A percentile compares a stretch with the other conserved stretches of the same genome.
Conservation (phyloP, 1,140 invertebrate genomes). For the Panulirus ornatus region DNA sequence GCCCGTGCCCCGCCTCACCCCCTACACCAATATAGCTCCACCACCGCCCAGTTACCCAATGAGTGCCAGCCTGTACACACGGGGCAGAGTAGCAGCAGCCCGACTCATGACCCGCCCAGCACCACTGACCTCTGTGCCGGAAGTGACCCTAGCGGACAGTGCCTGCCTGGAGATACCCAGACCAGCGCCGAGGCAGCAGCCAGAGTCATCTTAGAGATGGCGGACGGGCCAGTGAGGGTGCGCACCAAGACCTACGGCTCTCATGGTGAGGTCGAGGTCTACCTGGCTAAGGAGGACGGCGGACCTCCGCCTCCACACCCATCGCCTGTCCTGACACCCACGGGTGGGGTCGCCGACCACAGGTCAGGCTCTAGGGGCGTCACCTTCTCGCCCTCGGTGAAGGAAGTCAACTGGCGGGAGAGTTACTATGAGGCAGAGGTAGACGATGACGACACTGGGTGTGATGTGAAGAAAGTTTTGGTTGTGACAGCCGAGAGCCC, state of each 20-base stretch:
- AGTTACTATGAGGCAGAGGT: slow-evolving; percentile 63
- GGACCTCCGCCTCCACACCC: slow-evolving; percentile 10
- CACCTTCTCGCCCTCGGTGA: slow-evolving; percentile 69
- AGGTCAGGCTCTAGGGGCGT: slow-evolving; percentile 52
- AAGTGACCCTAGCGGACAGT: slow-evolving; percentile 14
- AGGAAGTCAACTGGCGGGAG: slow-evolving; percentile 68
- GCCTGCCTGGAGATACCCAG: background rate
- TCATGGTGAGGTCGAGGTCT: slow-evolving; percentile 65
- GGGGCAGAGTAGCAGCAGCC: slow-evolving; percentile 46
- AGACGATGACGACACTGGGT: slow-evolving; percentile 18
- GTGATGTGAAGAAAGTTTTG: slow-evolving; percentile 48
- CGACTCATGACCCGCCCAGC: slow-evolving; percentile 42
- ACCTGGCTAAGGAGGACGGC: slow-evolving; percentile 36
- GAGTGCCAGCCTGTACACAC: slow-evolving; percentile 58
- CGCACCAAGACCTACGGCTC: slow-evolving; percentile 61
- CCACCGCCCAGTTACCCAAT: slow-evolving; percentile 56
- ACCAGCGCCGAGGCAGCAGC: slow-evolving; percentile 1
- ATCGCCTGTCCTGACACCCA: slow-evolving; percentile 41
- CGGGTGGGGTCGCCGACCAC: slow-evolving; percentile 41
- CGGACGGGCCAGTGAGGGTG: slow-evolving; percentile 10
- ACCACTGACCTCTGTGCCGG: background rate
- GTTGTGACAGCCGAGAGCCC: slow-evolving; percentile 50
- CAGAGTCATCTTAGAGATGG: slow-evolving; percentile 22
- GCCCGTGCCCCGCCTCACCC: slow-evolving; percentile 18
- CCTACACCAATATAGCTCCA: slow-evolving; percentile 64